These are phyloP conservation scores for Hylaeus volcanicus DNA, from an alignment of 1,140 invertebrate genomes.

Conservation along the genomic window DNA sequence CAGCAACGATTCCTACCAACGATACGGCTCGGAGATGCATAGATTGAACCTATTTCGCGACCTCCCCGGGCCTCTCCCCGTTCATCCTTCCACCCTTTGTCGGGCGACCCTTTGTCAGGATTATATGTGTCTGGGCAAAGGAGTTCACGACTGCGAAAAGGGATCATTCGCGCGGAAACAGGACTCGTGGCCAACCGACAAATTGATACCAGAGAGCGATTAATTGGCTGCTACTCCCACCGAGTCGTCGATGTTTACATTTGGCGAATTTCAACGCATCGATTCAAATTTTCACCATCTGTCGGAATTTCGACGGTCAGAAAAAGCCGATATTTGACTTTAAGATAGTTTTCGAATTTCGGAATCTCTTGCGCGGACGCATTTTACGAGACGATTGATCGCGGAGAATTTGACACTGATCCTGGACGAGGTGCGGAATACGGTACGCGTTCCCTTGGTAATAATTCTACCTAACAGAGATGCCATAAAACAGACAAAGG, in stretches of 20 bases:
- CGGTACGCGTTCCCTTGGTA: no score
- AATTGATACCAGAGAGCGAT: slow-evolving; percentile 32
- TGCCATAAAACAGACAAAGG: no score
- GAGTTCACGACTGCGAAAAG: slow-evolving; percentile 30
- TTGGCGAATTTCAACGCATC: slow-evolving; percentile 8
- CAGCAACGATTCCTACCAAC: slow-evolving; percentile 24
- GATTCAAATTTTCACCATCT: no score
- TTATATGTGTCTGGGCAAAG: slow-evolving; percentile 13
- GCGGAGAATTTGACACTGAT: no score
- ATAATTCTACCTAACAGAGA: no score
- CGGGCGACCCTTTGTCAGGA: slow-evolving; percentile 12
- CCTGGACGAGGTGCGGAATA: no score
- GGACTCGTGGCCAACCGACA: slow-evolving; percentile 31
- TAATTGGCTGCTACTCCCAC: slow-evolving; percentile 23
- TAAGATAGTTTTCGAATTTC: no score
- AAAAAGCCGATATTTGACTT: no score
- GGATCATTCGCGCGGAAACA: slow-evolving; percentile 30
- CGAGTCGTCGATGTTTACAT: slow-evolving; percentile 21
- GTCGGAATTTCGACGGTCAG: no score
- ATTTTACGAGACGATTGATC: no score
- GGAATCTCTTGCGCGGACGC: no score
- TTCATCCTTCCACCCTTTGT: background rate
- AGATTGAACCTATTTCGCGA: slow-evolving; percentile 52
- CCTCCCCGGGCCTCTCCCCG: background rate
- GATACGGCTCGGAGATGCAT: slow-evolving; percentile 55